phyloP scores from a whole-genome alignment of 2,888 invertebrate species.

The Trypoxylon attenuatum region DNA sequence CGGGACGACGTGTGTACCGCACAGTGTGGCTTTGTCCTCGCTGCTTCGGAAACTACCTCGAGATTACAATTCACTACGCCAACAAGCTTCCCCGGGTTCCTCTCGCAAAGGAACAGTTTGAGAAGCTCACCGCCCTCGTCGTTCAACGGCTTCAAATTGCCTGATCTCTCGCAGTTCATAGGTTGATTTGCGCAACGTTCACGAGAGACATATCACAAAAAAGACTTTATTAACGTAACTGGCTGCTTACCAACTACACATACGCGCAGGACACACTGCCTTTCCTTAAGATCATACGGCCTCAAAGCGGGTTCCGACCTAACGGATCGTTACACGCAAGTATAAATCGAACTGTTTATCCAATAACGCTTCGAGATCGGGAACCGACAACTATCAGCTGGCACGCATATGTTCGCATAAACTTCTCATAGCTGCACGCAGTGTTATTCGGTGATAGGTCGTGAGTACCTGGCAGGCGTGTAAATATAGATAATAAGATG shows the following conservation, averaged over 20 bases:
- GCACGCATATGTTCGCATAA: background rate
- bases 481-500: slow-evolving; percentile 53
- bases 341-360: background rate
- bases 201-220: background rate
- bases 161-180: slow-evolving; percentile 85
- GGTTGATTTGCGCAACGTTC: slow-evolving; percentile 74
- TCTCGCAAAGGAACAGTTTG: slow-evolving; percentile 54
- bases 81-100: slow-evolving; percentile 58
- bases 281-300: slow-evolving; percentile 36
- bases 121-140: slow-evolving; percentile 66
- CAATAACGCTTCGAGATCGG: background rate
- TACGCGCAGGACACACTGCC: slow-evolving; percentile 38
- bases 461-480: slow-evolving; percentile 48
- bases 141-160: slow-evolving; percentile 83
- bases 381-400: background rate
- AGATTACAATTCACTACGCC: slow-evolving; percentile 63
- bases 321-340: slow-evolving; percentile 16
- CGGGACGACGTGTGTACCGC: slow-evolving; percentile 93
- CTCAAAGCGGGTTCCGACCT: slow-evolving; percentile 10
- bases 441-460: slow-evolving; percentile 11
- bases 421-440: background rate
- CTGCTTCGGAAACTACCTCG: slow-evolving; percentile 64
- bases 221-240: slow-evolving; percentile 33
- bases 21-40: slow-evolving; percentile 87
- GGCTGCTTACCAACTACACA: slow-evolving; percentile 40